Evolutionary conservation across 2,888 invertebrate genomes (phyloP), one percentile per base, ranked within the genome.

Genomic region (Eristalis intricaria): DNA sequence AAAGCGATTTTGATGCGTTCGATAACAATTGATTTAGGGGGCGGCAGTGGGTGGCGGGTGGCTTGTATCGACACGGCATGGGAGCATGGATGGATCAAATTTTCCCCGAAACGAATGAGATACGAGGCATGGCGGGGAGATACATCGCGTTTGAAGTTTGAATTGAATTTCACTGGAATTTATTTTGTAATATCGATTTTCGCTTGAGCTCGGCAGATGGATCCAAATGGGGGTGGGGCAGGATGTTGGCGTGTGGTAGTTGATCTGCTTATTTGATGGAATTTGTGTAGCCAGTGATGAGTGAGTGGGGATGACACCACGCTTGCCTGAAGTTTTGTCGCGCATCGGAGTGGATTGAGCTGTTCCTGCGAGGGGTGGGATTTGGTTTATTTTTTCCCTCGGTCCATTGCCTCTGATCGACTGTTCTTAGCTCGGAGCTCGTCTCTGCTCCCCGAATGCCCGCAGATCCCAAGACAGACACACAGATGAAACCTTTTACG

Each of bases 1-100:
- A 76, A 76, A 82, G 26, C 50, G 60, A 70, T 76, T 82, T 60
- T 76, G 35, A 80, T 80, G 73, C 70, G 56, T 78, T 80, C 35
- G 66, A 68, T 61, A 68, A 68, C 61, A 81, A 74, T 63, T 68
- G 63, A 73, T 80, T 74, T 60, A 13, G 32, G n/a, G 32, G 2
- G 63, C 4, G 63, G 3, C 32, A 1, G 29, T 2, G 8, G 13
- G 22, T 32, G 11, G 4, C 32, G 5, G 32, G 32, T 32, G 32
- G 10, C 32, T 4, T 32, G 32, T 32, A 32, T 32, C 32, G 8
- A 32, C 8, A 32, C 32, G 8, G 26, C 26, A 7, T 10, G 32
- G 8, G 1, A 10, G 32, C 29, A 29, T 5, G 4, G 22, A 43
- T 11, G 68, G 43, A 22, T 69, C 5, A 29, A 38, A 35, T 32